phyloP scores from a whole-genome alignment of 2,113 vertebrate species.

The Dipodomys merriami region DNA sequence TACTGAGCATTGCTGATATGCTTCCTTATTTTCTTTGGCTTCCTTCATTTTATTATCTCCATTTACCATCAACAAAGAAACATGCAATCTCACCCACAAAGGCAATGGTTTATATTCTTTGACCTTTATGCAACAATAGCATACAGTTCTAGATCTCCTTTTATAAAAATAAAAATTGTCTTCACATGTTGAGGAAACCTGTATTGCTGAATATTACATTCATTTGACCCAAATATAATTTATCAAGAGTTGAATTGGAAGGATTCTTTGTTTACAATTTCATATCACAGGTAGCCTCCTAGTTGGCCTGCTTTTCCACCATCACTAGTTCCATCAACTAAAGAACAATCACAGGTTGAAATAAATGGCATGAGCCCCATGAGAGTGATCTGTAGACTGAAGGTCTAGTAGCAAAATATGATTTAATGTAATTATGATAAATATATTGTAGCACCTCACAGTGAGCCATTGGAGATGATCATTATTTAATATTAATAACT shows the following conservation, averaged over 20 bases:
- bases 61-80: neutral
- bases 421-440: neutral
- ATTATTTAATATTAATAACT: neutral
- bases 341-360: neutral
- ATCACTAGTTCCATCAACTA: neutral
- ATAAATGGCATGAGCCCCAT: neutral
- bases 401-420: neutral
- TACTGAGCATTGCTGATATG: neutral
- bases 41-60: neutral
- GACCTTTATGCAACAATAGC: too few species aligned
- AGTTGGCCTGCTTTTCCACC: fast-evolving
- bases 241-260: neutral
- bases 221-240: neutral
- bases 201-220: neutral
- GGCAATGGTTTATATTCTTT: neutral
- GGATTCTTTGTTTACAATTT: neutral
- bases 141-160: neutral
- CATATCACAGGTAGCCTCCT: neutral
- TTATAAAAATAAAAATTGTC: neutral
- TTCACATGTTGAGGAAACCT: neutral
- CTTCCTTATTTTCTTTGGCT: neutral
- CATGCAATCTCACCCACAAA: neutral
- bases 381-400: neutral
- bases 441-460: neutral
- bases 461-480: neutral